Conservation (phyloP, 2,113 vertebrate species). For the Sinocyclocheilus grahami region DNA sequence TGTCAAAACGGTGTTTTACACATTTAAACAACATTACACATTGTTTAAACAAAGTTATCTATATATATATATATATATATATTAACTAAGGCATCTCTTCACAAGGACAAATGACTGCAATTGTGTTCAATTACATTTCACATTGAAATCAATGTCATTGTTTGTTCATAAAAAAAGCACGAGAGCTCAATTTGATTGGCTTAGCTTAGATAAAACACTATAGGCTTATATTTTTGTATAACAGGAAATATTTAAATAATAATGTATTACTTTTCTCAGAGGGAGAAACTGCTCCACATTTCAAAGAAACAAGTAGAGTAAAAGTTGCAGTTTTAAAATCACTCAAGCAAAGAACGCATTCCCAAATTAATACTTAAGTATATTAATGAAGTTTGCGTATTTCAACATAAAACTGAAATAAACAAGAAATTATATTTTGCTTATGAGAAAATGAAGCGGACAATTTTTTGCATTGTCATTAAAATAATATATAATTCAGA, state of each 20-base stretch:
- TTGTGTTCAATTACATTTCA: background rate
- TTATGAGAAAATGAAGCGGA: too few relatives aligned
- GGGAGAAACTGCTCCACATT: too few relatives aligned
- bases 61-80: too few relatives aligned
- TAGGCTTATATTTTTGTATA: background rate
- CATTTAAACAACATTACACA: too few relatives aligned
- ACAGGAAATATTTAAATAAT: background rate
- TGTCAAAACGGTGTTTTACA: background rate
- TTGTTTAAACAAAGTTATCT: background rate
- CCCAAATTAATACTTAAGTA: background rate
- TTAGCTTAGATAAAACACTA: background rate
- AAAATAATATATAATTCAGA: too few relatives aligned
- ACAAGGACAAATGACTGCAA: background rate
- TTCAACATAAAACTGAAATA: too few relatives aligned
- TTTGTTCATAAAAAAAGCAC: background rate
- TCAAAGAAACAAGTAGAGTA: too few relatives aligned
- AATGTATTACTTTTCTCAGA: background rate
- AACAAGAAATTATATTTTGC: too few relatives aligned
- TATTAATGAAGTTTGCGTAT: background rate
- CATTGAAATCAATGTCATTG: slow-evolving; percentile 10
- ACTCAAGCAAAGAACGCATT: background rate
- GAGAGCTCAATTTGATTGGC: background rate
- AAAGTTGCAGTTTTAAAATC: background rate
- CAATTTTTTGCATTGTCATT: too few relatives aligned
- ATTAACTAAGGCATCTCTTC: background rate